These are phyloP conservation scores for Clytia hemisphaerica DNA, from an alignment of 30 jellyfish, hydroid and myxozoan genomes.

Conservation along the genomic window DNA sequence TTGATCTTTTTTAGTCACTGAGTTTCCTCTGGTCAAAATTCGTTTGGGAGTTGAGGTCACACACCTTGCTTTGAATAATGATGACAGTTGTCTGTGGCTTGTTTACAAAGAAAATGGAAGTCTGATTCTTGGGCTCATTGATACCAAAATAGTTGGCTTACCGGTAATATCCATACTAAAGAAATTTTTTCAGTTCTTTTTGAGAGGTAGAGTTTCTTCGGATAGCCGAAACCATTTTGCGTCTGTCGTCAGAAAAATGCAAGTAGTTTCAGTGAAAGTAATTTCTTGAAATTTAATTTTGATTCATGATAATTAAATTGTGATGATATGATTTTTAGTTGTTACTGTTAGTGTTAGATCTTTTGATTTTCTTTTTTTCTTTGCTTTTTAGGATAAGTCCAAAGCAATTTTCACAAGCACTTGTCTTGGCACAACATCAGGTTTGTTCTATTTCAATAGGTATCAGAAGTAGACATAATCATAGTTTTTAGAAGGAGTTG, in stretches of 20 bases:
- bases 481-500: neutral
- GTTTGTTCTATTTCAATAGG: neutral
- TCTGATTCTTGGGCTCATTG: constrained; percentile 59
- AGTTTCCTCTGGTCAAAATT: constrained; percentile 30
- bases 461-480: neutral
- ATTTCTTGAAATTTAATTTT: neutral
- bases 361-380: neutral
- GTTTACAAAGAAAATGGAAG: constrained; percentile 40
- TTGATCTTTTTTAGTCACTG: constrained; percentile 27
- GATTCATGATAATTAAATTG: neutral
- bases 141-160: constrained; percentile 27
- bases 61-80: constrained; percentile 59
- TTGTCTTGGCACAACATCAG: constrained; percentile 21
- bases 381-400: constrained; percentile 1
- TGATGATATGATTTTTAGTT: neutral
- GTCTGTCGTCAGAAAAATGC: too few relatives aligned
- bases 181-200: neutral
- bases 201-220: too few relatives aligned
- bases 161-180: constrained; percentile 24
- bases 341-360: neutral
- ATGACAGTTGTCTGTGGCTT: constrained; percentile 50
- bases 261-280: neutral
- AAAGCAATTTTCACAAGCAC: constrained; percentile 32
- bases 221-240: too few relatives aligned
- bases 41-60: constrained; percentile 36